Conservation (phyloP, 2,113 vertebrate species). For the Microcebus jonahi region DNA sequence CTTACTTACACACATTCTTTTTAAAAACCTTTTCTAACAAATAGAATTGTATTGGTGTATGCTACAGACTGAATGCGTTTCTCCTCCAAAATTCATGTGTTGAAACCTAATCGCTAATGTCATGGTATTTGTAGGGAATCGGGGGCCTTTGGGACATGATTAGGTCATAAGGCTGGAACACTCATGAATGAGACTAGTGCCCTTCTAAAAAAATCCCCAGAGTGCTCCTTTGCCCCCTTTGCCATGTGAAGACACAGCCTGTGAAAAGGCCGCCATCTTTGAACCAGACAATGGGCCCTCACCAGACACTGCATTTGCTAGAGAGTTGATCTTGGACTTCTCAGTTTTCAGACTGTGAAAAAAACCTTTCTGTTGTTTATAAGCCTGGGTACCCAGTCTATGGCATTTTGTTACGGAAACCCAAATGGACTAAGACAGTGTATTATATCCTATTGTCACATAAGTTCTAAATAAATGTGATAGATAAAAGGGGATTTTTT, state of each 20-base stretch:
- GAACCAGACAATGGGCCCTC: not conserved
- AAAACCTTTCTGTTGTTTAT: not conserved
- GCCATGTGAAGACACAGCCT: not conserved
- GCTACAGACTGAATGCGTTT: not conserved
- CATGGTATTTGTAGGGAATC: not conserved
- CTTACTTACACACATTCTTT: not conserved
- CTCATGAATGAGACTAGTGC: not conserved
- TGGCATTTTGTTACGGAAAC: not conserved
- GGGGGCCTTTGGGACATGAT: no score
- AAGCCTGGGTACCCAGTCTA: not conserved
- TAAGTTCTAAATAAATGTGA: not conserved
- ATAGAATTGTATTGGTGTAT: not conserved
- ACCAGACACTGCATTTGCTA: not conserved
- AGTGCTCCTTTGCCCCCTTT: not conserved
- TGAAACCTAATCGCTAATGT: not conserved
- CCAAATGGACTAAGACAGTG: not conserved
- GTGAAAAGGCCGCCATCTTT: not conserved
- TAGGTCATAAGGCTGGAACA: not conserved
- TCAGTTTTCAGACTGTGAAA: not conserved
- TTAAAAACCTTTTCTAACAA: not conserved
- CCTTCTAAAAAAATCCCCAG: not conserved
- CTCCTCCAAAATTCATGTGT: not conserved
- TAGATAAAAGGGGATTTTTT: not conserved
- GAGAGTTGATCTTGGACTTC: not conserved
- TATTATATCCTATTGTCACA: not conserved